Percentiles rank a stretch among this genome's conserved stretches.
Evolutionary conservation across 2,888 invertebrate genomes (phyloP).

Genomic region (Imbricaverruca yamaguchii): DNA sequence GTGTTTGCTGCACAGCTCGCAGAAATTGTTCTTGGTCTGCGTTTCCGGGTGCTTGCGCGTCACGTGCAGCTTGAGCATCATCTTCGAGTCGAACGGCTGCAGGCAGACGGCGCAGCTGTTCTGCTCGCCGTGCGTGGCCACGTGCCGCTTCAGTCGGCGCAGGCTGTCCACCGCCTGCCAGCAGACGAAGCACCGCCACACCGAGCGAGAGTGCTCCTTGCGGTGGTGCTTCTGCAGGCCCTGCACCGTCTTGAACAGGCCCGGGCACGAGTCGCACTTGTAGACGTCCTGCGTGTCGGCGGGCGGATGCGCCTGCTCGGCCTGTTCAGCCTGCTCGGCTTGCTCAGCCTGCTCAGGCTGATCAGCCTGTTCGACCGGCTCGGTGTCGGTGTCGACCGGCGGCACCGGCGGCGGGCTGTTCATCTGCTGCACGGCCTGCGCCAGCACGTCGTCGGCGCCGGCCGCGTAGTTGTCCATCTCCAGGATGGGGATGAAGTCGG

Average conservation of each 20-base stretch:
- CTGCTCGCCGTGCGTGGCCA: slow-evolving; percentile 12
- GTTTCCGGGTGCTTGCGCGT: background rate
- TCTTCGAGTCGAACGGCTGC: background rate
- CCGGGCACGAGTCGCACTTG: slow-evolving; percentile 17
- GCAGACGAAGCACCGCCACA: slow-evolving; percentile 20
- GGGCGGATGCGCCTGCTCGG: background rate
- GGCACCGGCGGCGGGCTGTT: slow-evolving; percentile 2
- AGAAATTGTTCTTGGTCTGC: slow-evolving; percentile 18
- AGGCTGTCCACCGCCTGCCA: slow-evolving; percentile 19
- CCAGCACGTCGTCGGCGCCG: slow-evolving; percentile 7
- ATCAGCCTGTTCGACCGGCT: background rate
- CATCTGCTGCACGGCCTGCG: slow-evolving; percentile 16
- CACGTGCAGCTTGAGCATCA: slow-evolving; percentile 6
- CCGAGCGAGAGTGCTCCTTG: background rate
- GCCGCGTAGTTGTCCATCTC: background rate
- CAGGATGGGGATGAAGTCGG: background rate
- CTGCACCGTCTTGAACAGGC: background rate
- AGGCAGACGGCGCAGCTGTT: slow-evolving; percentile 19
- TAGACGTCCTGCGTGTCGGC: background rate
- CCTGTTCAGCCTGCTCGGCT: background rate
- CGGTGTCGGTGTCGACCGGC: background rate
- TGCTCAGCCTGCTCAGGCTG: background rate
- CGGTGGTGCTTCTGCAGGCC: slow-evolving; percentile 11
- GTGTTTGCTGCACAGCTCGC: slow-evolving; percentile 7
- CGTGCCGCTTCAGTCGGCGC: slow-evolving; percentile 8